These are phyloP conservation scores for Melanotaenia trifasciata DNA, from an alignment of 2,797 vertebrate genomes.

Conservation along the genomic window DNA sequence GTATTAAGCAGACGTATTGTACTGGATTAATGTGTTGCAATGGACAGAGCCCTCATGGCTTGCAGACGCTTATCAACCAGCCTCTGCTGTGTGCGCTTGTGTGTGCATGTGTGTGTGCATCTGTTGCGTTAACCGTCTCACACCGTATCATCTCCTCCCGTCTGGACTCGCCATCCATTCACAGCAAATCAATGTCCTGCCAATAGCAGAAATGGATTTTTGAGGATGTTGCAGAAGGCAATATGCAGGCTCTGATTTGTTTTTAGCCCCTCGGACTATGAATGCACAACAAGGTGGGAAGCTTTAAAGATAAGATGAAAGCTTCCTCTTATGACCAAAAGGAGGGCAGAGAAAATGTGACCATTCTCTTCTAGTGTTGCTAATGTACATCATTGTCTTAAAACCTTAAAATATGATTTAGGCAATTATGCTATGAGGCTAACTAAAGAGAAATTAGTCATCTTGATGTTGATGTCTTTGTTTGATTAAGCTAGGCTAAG, in stretches of 20 bases:
- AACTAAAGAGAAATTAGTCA: too few species aligned
- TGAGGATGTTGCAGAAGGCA: conserved; percentile 65
- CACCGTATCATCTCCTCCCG: conserved; percentile 56
- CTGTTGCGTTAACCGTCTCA: conserved; percentile 21
- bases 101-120: conserved; percentile 8
- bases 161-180: conserved; percentile 69
- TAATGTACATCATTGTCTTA: too few species aligned
- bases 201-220: conserved; percentile 77
- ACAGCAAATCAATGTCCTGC: conserved; percentile 73
- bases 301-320: conserved; percentile 37
- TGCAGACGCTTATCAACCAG: conserved; percentile 75
- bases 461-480: too few species aligned
- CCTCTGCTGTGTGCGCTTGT: conserved; percentile 31
- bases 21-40: conserved; percentile 79
- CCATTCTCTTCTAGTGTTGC: too few species aligned
- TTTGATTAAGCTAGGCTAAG: too few species aligned
- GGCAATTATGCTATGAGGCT: too few species aligned
- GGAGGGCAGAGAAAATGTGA: conserved; percentile 10
- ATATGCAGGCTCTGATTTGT: conserved; percentile 68
- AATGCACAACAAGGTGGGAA: conserved; percentile 49
- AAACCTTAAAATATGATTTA: too few species aligned
- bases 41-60: conserved; percentile 73
- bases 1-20: conserved; percentile 82
- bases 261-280: conserved; percentile 29
- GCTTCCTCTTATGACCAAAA: conserved; percentile 23